Percentiles rank a stretch among this genome's conserved stretches.
phyloP scores from a whole-genome alignment of 2,113 vertebrate genomes.

The Etheostoma cragini region DNA sequence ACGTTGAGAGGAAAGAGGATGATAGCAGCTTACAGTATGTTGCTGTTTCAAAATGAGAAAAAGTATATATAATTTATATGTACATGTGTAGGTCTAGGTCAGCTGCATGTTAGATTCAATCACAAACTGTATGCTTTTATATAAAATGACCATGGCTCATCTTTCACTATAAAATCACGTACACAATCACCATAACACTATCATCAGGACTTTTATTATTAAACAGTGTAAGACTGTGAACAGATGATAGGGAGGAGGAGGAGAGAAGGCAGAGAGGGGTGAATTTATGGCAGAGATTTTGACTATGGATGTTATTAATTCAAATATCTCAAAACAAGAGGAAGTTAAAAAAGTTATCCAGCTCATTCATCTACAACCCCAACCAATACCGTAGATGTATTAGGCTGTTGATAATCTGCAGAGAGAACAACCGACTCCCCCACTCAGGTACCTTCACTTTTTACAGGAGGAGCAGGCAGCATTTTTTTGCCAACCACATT shows the following conservation, averaged over 20 bases:
- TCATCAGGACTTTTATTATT: background rate
- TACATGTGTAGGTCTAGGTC: background rate
- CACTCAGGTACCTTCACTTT: background rate
- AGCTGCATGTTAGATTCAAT: conserved; percentile 9
- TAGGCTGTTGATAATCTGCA: conserved; percentile 14
- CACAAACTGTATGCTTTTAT: background rate
- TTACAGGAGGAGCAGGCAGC: background rate
- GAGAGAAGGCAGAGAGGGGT: background rate
- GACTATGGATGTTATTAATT: background rate
- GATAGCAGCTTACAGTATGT: background rate
- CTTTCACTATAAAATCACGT: background rate
- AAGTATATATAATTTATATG: background rate
- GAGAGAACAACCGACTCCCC: background rate
- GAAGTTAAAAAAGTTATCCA: background rate
- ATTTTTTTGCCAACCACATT: background rate
- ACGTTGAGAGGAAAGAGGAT: conserved; percentile 11
- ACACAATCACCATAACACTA: background rate
- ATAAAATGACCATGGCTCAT: background rate
- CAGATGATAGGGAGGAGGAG: background rate
- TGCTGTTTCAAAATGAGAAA: conserved; percentile 16
- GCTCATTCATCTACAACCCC: background rate
- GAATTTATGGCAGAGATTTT: background rate
- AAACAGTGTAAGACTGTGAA: background rate
- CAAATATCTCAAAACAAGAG: conserved; percentile 3
- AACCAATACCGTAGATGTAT: background rate